Evolutionary conservation across 2,888 invertebrate genomes (phyloP), one percentile per base, ranked within the genome.

Genomic region (Mesorhabditis spiculigera): DNA sequence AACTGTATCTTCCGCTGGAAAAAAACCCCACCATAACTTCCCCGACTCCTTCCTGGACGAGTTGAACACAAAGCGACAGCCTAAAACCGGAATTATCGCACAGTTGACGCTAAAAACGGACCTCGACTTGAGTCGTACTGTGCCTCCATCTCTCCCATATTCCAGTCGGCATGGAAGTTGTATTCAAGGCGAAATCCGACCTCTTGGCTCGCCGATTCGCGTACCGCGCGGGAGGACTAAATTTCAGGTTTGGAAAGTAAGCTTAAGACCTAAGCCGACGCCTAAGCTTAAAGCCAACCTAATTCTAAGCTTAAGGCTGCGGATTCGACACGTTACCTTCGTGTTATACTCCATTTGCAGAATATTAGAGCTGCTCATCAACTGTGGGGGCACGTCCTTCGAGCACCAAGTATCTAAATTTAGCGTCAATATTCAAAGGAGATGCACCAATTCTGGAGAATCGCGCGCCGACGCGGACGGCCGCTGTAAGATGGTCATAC

Each of bases 291-390:
- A 3, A 28, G 28, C 1, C 28, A 28, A 28, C 28, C 28, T 28
- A 28, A 28, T 28, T 28, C 28, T 28, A 28, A 28, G 28, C 28
- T 28, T 28, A 28, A 28, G 28, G 28, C 28, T 3, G 28, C 28
- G 28, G 28, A 28, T 28, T 28, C 28, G 28, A 28, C 13, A 42
- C 50, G 69, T 63, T 63, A 76, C 80, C 69, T 79, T 81, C 5
- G 81, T 76, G 43, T 81, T 90, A 86, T 95, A 95, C 87, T 94
- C 93, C 71, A 96, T 88, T 86, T 92, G 91, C 85, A 96, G 89
- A 83, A 92, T 90, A 67, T 93, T 92, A 63, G 93, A 93, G 86
- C 92, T 93, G 71, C 95, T 95, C 95, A 96, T 95, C 77, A 95
- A 90, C 71, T 93, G 93, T 78, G 92, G 91, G 0, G 95, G 94